Evolutionary conservation across 37 sponge, comb jelly and placozoan genomes (phyloP).

Genomic region (Agelas oroides): DNA sequence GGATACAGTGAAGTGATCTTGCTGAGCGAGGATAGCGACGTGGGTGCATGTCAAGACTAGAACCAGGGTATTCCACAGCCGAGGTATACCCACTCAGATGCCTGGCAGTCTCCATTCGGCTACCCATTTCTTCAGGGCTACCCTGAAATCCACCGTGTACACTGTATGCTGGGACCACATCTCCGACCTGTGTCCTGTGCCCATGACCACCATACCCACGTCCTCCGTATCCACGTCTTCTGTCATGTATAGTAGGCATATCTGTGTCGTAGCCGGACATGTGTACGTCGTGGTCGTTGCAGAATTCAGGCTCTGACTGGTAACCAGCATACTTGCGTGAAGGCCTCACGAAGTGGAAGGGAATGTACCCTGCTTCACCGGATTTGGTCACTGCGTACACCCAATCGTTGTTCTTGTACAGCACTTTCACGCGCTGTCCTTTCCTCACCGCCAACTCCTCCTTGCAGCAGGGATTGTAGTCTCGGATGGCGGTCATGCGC

Average conservation of each 20-base stretch:
- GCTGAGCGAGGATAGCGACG: constrained; percentile 25
- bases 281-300: constrained; percentile 20
- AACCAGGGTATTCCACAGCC: constrained; percentile 23
- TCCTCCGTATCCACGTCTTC: background rate
- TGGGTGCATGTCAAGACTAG: background rate
- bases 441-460: constrained; percentile 78
- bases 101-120: background rate
- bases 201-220: background rate
- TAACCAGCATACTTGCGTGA: constrained; percentile 86
- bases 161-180: constrained; percentile 31
- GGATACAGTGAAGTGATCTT: constrained; percentile 42
- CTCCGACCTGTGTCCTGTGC: constrained; percentile 37
- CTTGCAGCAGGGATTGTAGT: constrained; percentile 78
- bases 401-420: constrained; percentile 86
- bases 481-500: constrained; percentile 77
- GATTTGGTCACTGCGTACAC: constrained; percentile 80
- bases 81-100: constrained; percentile 1
- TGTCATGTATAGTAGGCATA: background rate
- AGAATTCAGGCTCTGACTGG: constrained; percentile 71
- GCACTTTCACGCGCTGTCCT: constrained; percentile 81
- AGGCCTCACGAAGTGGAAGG: constrained; percentile 68
- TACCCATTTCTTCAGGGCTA: constrained; percentile 6
- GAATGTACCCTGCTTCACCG: constrained; percentile 75
- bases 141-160: constrained; percentile 49
- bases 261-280: constrained; percentile 83